Evolutionary conservation across 2,888 invertebrate species (phyloP).

Genomic region (Artemia sinica): DNA sequence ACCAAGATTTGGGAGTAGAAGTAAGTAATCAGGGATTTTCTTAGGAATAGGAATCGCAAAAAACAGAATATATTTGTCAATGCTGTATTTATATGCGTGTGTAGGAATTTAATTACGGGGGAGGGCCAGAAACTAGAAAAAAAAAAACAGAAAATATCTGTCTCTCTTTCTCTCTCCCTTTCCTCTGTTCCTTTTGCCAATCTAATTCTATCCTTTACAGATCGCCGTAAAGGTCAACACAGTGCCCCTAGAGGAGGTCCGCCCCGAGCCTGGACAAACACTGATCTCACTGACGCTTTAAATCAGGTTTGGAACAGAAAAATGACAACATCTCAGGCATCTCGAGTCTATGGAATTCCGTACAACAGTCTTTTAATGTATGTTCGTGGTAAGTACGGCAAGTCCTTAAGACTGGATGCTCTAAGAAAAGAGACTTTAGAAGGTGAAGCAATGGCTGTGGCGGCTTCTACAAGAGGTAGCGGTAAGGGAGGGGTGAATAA

Average conservation of each 20-base stretch:
- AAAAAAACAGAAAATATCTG: too few relatives aligned
- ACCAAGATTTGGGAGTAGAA: too few relatives aligned
- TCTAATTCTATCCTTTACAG: constrained; percentile 22
- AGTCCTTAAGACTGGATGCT: constrained; percentile 70
- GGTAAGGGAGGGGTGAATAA: constrained; percentile 3
- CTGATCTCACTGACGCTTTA: constrained; percentile 69
- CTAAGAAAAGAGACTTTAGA: constrained; percentile 72
- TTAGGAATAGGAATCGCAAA: too few relatives aligned
- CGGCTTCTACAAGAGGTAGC: constrained; percentile 19
- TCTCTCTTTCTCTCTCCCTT: too few relatives aligned
- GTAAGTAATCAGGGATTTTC: too few relatives aligned
- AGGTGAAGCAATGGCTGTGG: constrained; percentile 32
- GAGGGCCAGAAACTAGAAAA: too few relatives aligned
- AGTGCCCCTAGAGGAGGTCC: constrained; percentile 77
- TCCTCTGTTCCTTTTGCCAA: too few relatives aligned
- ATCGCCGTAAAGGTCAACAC: constrained; percentile 70
- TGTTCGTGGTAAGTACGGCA: constrained; percentile 80
- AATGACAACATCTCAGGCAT: constrained; percentile 82
- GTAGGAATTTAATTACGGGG: too few relatives aligned
- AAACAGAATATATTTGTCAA: too few relatives aligned
- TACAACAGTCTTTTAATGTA: constrained; percentile 82
- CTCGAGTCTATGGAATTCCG: constrained; percentile 76
- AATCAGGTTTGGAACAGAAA: constrained; percentile 90
- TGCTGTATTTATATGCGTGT: too few relatives aligned
- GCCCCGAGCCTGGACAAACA: constrained; percentile 79